Evolutionary conservation across 2,113 vertebrate genomes (phyloP), one percentile per base, ranked within the genome.

Genomic region (Typhlomys cinereus): DNA sequence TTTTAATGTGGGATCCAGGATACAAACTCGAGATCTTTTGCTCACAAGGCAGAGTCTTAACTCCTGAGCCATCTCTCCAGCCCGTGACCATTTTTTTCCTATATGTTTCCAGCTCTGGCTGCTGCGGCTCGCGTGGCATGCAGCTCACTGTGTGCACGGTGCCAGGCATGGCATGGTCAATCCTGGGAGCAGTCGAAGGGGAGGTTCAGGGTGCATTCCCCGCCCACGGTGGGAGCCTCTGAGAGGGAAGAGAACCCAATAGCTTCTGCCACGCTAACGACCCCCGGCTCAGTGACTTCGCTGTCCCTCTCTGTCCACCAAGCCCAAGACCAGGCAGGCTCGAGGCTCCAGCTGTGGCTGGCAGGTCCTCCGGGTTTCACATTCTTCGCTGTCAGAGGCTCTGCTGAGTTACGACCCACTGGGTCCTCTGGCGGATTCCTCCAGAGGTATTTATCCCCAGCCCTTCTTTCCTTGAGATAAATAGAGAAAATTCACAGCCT

Each of bases 401-500:
- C 27, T 64, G 52, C 76, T 70, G 82, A 88, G 70, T 89, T 89
- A 91, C 0, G 5, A 74, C 78, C 46, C n/a, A 21, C 80, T 29
- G 0, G 0, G 41, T 86, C 46, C 87, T 81, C 87, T 31, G 14
- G 66, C 13, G 0, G 48, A 74, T 79, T 79, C 1, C 1, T 66
- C 73, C 7, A 21, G n/a, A 46, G 62, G 59, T 66, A 48, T 91
- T 91, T 84, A 84, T 90, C 36, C 27, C n/a, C 10, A 59, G 54
- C 64, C 74, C 90, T 96, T 83, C 94, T 85, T 82, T 67, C 34
- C 27, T 41, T 0, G 34, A 93, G 67, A 85, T 87, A 91, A 91
- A 89, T 52, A 57, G 46, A 92, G 89, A 92, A 83, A 87, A 91
- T 70, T 75, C 92, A 88, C 78, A 90, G 57, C 34, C 92, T 46